These are phyloP conservation scores for Caenorhabditis uteleia DNA, from an alignment of 2,888 invertebrate species.

Conservation along the genomic window DNA sequence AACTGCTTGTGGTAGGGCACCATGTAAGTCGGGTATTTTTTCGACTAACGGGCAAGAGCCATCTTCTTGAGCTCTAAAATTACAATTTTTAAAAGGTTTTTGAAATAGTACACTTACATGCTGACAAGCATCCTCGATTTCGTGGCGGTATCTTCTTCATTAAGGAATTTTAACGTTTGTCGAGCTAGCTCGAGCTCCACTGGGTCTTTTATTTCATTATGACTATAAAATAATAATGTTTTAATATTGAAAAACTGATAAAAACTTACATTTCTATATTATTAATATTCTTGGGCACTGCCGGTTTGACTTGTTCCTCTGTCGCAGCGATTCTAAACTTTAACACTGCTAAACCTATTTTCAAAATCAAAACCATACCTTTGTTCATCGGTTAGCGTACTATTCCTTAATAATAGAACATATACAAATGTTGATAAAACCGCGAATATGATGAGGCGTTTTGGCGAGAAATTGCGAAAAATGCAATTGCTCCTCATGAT, in stretches of 20 bases:
- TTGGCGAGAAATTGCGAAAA: constrained; percentile 36
- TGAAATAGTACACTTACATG: constrained; percentile 11
- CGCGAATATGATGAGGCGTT: constrained; percentile 30
- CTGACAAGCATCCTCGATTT: constrained; percentile 13
- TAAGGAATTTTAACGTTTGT: constrained; percentile 36
- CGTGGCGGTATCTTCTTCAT: constrained; percentile 31
- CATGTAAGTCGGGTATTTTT: constrained; percentile 45
- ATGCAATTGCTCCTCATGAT: constrained; percentile 16
- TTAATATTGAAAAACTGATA: too few relatives aligned
- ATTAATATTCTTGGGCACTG: constrained; percentile 6
- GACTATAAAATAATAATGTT: background rate
- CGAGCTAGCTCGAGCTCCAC: constrained; percentile 36
- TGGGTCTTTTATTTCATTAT: constrained; percentile 22
- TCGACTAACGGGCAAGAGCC: constrained; percentile 44
- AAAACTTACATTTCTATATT: too few relatives aligned
- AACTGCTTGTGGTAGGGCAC: constrained; percentile 58
- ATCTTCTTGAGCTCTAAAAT: constrained; percentile 26
- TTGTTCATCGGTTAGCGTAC: constrained; percentile 25
- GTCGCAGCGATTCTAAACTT: constrained; percentile 29
- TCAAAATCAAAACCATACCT: constrained; percentile 18
- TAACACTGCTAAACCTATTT: constrained; percentile 7
- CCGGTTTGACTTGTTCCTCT: constrained; percentile 13
- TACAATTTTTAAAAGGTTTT: background rate
- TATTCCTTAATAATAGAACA: constrained; percentile 26
- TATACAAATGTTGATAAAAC: constrained; percentile 27